Conservation (phyloP, 2,113 vertebrate genomes). For the Pampusana beccarii region DNA sequence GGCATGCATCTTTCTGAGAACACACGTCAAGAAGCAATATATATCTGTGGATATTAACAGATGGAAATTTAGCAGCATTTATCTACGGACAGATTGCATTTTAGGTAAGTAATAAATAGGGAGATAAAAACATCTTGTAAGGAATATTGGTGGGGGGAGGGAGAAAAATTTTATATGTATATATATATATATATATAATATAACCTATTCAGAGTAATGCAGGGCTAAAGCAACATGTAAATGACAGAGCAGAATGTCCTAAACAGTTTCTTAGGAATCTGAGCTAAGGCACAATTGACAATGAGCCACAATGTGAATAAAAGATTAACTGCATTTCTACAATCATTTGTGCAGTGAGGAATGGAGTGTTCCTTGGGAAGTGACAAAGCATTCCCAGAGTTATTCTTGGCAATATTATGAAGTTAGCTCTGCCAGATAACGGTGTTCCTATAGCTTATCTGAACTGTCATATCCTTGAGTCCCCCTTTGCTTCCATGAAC, state of each 20-base stretch:
- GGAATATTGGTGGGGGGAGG: background rate
- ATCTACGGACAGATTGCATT: background rate
- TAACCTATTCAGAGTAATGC: background rate
- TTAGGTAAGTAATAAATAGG: background rate
- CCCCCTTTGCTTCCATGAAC: conserved; percentile 6
- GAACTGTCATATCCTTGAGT: background rate
- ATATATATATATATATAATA: no score
- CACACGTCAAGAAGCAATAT: background rate
- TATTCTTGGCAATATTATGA: background rate
- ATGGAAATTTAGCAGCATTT: background rate
- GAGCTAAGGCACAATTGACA: background rate
- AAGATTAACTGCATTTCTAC: background rate
- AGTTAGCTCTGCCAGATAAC: background rate
- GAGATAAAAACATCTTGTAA: background rate
- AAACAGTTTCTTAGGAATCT: background rate
- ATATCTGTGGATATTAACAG: background rate
- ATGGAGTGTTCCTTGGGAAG: background rate
- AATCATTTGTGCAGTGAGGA: background rate
- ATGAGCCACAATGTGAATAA: background rate
- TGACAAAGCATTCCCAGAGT: background rate
- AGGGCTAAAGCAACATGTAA: background rate
- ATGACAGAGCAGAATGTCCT: background rate
- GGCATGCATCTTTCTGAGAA: background rate
- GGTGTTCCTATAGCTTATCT: background rate
- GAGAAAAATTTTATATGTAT: background rate